These are phyloP conservation scores for Portevinia maculata DNA, from an alignment of 2,888 invertebrate genomes.

Conservation along the genomic window DNA sequence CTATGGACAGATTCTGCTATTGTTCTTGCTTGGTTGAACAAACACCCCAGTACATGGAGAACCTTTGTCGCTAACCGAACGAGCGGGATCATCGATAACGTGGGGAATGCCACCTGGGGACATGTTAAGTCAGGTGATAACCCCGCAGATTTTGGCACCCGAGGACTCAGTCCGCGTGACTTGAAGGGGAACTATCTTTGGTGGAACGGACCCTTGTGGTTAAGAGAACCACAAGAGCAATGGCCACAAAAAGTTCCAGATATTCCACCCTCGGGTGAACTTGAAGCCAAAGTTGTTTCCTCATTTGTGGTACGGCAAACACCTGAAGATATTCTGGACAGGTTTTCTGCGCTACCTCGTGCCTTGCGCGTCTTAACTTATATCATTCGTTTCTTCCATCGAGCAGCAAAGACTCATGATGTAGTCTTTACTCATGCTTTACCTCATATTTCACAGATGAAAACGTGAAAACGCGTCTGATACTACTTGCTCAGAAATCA, in stretches of 20 bases:
- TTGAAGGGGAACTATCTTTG: neutral
- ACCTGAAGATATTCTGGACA: neutral
- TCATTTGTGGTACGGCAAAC: neutral
- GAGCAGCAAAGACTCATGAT: constrained; percentile 1
- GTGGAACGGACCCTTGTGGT: no score
- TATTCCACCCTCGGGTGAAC: neutral
- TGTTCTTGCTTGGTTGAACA: no score
- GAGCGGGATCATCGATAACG: no score
- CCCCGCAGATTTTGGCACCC: no score
- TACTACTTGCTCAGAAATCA: neutral
- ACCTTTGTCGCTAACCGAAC: neutral
- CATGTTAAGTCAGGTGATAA: neutral
- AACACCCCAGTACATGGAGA: neutral
- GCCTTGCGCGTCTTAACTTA: constrained; percentile 11
- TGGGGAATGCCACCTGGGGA: neutral
- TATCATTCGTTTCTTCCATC: constrained; percentile 2
- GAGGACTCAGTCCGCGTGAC: neutral
- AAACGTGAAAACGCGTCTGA: constrained; percentile 10
- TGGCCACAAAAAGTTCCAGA: neutral
- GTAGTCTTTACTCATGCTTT: no score
- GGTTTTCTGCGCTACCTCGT: neutral
- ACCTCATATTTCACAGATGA: neutral
- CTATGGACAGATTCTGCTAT: no score
- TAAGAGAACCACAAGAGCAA: neutral
- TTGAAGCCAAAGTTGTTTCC: neutral